These are phyloP conservation scores for Pelusios castaneus DNA, from an alignment of 2,113 vertebrate genomes.

Conservation along the genomic window DNA sequence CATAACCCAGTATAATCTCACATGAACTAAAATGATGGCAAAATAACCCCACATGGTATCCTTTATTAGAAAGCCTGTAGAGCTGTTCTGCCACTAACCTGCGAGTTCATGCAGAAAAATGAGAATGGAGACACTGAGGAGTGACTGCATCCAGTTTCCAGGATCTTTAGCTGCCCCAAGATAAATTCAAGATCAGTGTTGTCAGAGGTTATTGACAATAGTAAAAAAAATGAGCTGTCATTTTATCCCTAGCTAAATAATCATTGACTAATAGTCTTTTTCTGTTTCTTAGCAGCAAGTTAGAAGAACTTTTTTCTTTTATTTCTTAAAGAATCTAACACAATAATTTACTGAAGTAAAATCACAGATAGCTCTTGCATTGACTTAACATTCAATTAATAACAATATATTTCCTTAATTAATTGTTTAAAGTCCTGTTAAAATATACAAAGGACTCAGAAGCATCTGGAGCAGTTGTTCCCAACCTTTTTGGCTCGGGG, in stretches of 20 bases:
- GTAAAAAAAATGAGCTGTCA: neutral
- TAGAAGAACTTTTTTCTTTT: neutral
- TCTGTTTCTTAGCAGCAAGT: neutral
- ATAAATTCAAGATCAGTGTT: neutral
- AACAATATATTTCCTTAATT: neutral
- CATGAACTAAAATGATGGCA: neutral
- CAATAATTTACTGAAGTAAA: neutral
- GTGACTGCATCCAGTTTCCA: neutral
- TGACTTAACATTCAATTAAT: neutral
- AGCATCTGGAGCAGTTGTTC: neutral
- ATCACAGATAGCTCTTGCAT: neutral
- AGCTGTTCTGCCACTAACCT: neutral
- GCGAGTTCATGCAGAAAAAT: neutral
- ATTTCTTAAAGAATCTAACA: neutral
- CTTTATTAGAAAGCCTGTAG: accelerated
- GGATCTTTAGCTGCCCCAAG: neutral
- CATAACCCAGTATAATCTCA: neutral
- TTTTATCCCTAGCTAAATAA: neutral
- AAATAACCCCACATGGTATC: neutral
- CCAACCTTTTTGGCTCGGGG: too few species aligned
- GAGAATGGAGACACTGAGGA: neutral
- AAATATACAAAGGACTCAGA: neutral
- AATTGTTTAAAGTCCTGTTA: neutral
- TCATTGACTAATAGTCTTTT: neutral
- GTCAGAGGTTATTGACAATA: neutral